phyloP scores from a whole-genome alignment of 30 jellyfish, hydroid and myxozoan species.

The Cassiopea xamachana region DNA sequence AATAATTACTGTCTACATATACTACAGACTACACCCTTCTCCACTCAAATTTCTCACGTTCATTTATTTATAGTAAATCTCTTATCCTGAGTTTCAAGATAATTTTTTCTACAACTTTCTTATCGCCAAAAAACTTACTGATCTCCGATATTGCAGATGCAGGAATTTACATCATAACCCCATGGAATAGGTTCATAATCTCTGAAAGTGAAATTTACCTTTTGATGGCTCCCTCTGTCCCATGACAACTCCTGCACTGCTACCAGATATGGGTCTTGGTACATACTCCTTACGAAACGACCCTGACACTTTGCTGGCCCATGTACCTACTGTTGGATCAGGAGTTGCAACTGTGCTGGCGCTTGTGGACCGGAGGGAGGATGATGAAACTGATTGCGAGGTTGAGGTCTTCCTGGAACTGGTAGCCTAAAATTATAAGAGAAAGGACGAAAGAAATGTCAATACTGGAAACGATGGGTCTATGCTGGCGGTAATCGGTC shows the following conservation, averaged over 20 bases:
- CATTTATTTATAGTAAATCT: no score
- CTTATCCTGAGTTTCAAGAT: no score
- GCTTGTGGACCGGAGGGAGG: conserved; percentile 52
- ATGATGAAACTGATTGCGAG: conserved; percentile 19
- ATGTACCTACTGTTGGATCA: conserved; percentile 57
- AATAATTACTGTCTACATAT: no score
- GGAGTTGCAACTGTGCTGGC: conserved; percentile 24
- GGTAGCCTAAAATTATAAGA: neutral
- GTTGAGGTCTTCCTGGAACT: conserved; percentile 24
- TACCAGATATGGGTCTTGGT: conserved; percentile 73
- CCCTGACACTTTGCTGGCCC: conserved; percentile 78
- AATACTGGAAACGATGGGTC: no score
- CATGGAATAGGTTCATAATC: neutral
- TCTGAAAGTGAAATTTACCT: conserved; percentile 3
- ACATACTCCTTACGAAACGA: conserved; percentile 65
- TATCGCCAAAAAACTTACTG: no score
- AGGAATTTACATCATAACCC: no score
- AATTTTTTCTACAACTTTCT: no score
- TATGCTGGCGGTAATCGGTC: no score
- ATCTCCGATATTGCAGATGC: no score
- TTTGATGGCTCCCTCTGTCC: conserved; percentile 49
- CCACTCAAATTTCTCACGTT: no score
- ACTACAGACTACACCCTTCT: no score
- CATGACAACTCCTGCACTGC: conserved; percentile 71
- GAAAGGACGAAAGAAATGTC: no score